Base-by-base conservation (phyloP, 2,113 vertebrate genomes). In the Passer domesticus region DNA sequence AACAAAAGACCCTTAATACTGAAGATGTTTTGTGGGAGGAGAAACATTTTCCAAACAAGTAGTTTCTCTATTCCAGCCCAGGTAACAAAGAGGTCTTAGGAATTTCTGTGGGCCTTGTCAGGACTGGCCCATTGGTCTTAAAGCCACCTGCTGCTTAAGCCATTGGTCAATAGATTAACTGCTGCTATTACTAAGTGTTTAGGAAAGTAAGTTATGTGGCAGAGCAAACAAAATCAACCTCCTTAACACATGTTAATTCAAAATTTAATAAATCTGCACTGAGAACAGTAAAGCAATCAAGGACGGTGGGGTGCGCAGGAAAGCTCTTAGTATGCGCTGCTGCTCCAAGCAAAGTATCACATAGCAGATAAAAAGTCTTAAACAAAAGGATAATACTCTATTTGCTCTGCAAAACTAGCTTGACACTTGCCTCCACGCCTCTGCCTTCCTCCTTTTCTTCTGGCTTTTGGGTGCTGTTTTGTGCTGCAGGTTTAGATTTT, bases 91-190 rank as follows among this genome's bases (percentile, higher is more conserved):
- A 94, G 47, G 92, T 89, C 89, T 95, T 96, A 97, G 98, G 98
- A 98, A 98, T 98, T 97, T 97, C 87, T 89, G 94, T 96, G 69
- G 91, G 93, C 97, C 97, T 92, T 96, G 94, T 96, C 95, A 96
- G 97, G 93, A 95, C 92, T 95, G 90, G 95, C 97, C 97, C 96
- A 96, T 97, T 93, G 97, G 97, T 97, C 96, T 97, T 97, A 96
- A 87, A 98, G 96, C 98, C 98, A 98, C 98, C 98, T 98, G 98
- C 98, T 84, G 97, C 93, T 98, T 98, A 98, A 98, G 97, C 98
- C 98, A 97, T 96, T 78, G 97, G 98, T 98, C 98, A 97, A 98
- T 98, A 97, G 98, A 98, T 98, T 98, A 98, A 97, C 98, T 92
- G 93, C 94, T 95, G 97, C 97, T 98, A 97, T 97, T 97, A 96